A percentile compares a stretch with the other conserved stretches of the same genome.
Evolutionary conservation across 2,888 invertebrate genomes (phyloP).

Genomic region (Thecophora atra): DNA sequence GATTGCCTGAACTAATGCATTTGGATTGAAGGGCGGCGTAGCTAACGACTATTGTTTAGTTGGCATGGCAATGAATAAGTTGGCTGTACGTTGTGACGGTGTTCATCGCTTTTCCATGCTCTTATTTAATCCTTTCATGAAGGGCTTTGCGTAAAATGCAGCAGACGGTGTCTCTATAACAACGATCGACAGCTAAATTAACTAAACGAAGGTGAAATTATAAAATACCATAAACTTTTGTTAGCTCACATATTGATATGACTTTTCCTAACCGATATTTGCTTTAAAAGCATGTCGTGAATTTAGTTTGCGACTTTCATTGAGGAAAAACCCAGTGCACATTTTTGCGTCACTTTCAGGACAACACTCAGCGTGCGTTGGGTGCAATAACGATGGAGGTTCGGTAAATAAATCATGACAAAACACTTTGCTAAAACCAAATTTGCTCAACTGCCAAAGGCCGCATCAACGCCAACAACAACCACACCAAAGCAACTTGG

Average conservation of each 20-base stretch:
- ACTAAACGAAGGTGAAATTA: too few species aligned
- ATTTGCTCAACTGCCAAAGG: slow-evolving; percentile 6
- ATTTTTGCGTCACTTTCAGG: neutral
- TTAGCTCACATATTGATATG: too few species aligned
- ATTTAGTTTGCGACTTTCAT: too few species aligned
- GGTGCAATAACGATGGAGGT: neutral
- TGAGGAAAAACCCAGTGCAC: neutral
- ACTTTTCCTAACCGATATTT: too few species aligned
- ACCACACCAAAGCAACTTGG: neutral
- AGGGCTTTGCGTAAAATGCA: too few species aligned
- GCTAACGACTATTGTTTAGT: neutral
- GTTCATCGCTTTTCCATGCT: too few species aligned
- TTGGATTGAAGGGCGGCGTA: neutral
- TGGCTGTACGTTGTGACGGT: too few species aligned
- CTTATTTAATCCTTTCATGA: too few species aligned
- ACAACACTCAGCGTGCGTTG: neutral
- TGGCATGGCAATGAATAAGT: neutral
- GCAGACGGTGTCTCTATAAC: too few species aligned
- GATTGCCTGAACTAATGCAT: neutral
- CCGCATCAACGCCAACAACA: neutral
- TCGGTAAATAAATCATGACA: neutral
- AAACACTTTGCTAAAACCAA: neutral
- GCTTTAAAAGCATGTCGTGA: too few species aligned
- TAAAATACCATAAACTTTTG: too few species aligned
- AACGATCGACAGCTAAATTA: too few species aligned